Evolutionary conservation across 2,888 invertebrate genomes (phyloP), one percentile per base, ranked within the genome.

Genomic region (Atethmia centrago): DNA sequence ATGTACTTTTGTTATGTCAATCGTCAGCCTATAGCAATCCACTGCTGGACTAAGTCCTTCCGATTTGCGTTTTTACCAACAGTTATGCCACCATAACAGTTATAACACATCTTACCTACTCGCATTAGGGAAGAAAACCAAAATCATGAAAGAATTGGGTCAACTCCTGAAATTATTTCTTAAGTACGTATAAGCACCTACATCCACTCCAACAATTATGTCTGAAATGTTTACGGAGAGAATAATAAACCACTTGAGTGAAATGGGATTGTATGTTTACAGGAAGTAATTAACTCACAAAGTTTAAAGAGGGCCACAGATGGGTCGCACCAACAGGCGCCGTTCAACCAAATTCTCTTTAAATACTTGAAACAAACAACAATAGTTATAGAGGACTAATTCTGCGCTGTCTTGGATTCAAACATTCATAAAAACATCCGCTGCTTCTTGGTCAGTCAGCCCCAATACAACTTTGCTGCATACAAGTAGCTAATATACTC

Each of bases 251-350:
- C 73, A 83, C 74, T 83, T 78, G 53, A 77, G 76, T 77, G 73
- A 79, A 86, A 86, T 83, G 67, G 71, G 73, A 83, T 80, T 86
- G 83, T 85, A 51, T 83, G 85, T 81, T 85, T 81, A 71, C 79
- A 73, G 85, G 77, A 78, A 85, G 83, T 87, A 83, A 86, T 85
- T 87, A 87, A 83, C 83, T 83, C 79, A 72, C 78, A 77, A 85
- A 86, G 66, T 85, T 74, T 72, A 64, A 77, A 76, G 76, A 64
- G 82, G 73, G 80, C 81, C 80, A 58, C 87, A 80, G 83, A 78
- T 85, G 79, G 71, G 62, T 61, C 28, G 51, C 67, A 62, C 62
- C 77, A 82, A 64, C 79, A 74, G 72, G 61, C 59, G 65, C 63
- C 51, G 67, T 76, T 71, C 62, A 64, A 67, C 64, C 55, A 65